phyloP scores from a whole-genome alignment of 1,140 invertebrate species.

The Habropoda laboriosa region DNA sequence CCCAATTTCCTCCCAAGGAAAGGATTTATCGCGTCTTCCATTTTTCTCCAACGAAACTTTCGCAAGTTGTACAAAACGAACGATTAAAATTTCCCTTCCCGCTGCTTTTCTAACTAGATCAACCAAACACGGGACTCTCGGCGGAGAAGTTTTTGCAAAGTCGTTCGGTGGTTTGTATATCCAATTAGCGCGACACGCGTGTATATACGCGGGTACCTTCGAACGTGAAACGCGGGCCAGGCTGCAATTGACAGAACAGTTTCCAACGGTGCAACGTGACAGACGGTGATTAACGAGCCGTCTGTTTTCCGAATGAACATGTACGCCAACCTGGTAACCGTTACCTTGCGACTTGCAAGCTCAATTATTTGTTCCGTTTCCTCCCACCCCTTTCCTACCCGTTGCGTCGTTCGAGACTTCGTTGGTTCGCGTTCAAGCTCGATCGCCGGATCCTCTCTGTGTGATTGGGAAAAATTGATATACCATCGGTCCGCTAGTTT shows the following conservation, averaged over 20 bases:
- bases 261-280: conserved; percentile 14
- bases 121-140: no score
- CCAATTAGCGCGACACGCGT: not conserved
- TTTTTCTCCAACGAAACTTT: not conserved
- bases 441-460: not conserved
- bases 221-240: conserved; percentile 5
- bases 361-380: conserved; percentile 16
- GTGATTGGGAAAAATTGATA: not conserved
- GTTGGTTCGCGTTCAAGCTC: no score
- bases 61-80: not conserved
- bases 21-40: conserved; percentile 33
- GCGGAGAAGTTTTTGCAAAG: not conserved
- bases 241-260: conserved; percentile 29
- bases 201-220: not conserved
- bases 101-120: no score
- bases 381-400: no score
- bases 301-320: conserved; percentile 32
- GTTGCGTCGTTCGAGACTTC: no score
- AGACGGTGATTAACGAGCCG: conserved; percentile 46
- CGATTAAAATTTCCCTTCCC: conserved; percentile 25
- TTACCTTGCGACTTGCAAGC: not conserved
- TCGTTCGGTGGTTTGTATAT: not conserved
- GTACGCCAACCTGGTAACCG: not conserved
- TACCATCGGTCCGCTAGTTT: not conserved
- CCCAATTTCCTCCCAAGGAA: not conserved